phyloP scores from a whole-genome alignment of 2,797 vertebrate species.

The Aeoliscus strigatus region DNA sequence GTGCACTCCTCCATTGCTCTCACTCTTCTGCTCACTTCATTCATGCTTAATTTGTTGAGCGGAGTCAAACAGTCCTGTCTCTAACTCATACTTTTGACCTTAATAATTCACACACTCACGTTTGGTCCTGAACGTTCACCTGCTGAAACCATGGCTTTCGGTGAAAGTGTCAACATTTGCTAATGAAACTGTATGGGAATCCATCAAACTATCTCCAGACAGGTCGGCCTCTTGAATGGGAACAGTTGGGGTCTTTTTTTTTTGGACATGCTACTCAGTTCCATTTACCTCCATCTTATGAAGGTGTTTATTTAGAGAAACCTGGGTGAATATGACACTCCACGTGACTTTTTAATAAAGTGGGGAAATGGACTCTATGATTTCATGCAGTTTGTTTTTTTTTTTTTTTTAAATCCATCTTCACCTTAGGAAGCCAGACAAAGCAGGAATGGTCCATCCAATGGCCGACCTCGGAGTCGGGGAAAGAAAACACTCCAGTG shows the following conservation, averaged over 20 bases:
- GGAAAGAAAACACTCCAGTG: slow-evolving; percentile 88
- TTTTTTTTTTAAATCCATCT: slow-evolving; percentile 7
- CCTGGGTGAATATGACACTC: not conserved
- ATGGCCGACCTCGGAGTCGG: slow-evolving; percentile 89
- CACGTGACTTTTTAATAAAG: not conserved
- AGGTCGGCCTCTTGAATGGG: too few species aligned
- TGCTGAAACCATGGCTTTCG: slow-evolving; percentile 22
- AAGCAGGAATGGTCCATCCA: slow-evolving; percentile 98
- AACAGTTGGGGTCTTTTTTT: too few species aligned
- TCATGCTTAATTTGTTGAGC: slow-evolving; percentile 40
- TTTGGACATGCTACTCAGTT: too few species aligned
- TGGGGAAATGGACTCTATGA: not conserved
- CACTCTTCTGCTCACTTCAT: slow-evolving; percentile 25
- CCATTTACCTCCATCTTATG: not conserved
- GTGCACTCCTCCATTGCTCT: slow-evolving; percentile 21
- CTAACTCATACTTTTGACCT: too few species aligned
- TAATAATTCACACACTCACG: slow-evolving; percentile 13
- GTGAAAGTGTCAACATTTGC: too few species aligned
- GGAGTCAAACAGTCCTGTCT: slow-evolving; percentile 25
- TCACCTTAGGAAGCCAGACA: slow-evolving; percentile 77
- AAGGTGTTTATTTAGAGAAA: not conserved
- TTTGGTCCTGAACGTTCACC: slow-evolving; percentile 19
- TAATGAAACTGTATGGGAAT: too few species aligned
- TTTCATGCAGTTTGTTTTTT: not conserved
- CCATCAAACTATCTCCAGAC: not conserved